Evolutionary conservation across 1,140 invertebrate species (phyloP), one percentile per base, ranked within the genome.

Genomic region (Brachionus rubens): DNA sequence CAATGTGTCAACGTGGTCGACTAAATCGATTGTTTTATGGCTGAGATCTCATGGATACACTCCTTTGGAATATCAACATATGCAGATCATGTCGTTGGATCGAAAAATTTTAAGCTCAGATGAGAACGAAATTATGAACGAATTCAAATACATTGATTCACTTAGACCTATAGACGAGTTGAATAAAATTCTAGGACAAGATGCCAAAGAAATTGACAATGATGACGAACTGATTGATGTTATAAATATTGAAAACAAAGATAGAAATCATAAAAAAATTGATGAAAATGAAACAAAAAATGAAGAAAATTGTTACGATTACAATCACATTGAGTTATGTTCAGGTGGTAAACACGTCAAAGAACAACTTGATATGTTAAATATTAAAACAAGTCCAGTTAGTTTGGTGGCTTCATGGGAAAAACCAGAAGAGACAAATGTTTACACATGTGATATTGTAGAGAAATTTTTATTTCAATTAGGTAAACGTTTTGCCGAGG

Each of bases 21-120:
- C 83, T 0, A 87, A 85, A 78, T 83, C 86, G 77, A 86, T 88
- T 54, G 81, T 87, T 47, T 78, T 81, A 2, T 88, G 87, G 86
- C 83, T 86, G 54, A 82, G 87, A 77, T 77, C 83, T 21, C 84
- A 87, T 77, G 85, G 85, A 1, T 86, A 85, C 54, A 87, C 79
- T 65, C 83, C 82, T 26, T 79, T 80, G 54, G 79, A 81, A 36
- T 54, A 72, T 33, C 46, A 72, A 19, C 68, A 72, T 24, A 72
- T 72, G 68, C 59, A 65, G 41, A 43, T 43, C 9, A 59, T 59
- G 54, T 41, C 59, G 4, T 28, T 65, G 7, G 59, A 43, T 19
- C 19, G 24, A 7, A 41, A 65, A 41, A 65, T 43, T 10, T 24
- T 43, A 3, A 65, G 7, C 16, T 33, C 9, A 16, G 30, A 59